Evolutionary conservation across 2,888 invertebrate genomes (phyloP).

Genomic region (Philereme vetulata): DNA sequence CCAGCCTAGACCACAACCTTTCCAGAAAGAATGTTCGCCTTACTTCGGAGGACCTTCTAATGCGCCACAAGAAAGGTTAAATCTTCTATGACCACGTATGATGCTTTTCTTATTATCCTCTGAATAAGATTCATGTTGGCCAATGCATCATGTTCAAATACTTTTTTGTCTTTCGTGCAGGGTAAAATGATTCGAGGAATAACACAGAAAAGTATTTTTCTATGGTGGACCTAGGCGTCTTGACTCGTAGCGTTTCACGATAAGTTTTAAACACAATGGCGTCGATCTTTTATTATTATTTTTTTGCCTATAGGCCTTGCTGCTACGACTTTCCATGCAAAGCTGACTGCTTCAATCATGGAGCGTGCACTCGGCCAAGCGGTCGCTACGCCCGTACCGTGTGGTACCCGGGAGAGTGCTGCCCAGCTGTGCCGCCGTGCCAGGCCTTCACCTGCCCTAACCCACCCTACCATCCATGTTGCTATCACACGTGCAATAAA

Average conservation of each 20-base stretch:
- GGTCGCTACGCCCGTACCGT: slow-evolving; percentile 73
- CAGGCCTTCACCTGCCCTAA: slow-evolving; percentile 76
- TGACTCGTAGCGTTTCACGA: no score
- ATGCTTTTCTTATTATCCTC: no score
- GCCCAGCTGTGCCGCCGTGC: slow-evolving; percentile 68
- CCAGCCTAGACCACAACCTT: slow-evolving; percentile 73
- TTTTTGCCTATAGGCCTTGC: slow-evolving; percentile 60
- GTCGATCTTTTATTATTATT: not conserved
- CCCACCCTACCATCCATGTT: slow-evolving; percentile 76
- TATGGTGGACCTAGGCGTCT: no score
- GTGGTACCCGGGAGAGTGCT: slow-evolving; percentile 76
- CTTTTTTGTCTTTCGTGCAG: no score
- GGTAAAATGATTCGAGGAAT: no score
- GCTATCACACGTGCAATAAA: slow-evolving; percentile 72
- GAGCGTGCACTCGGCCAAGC: slow-evolving; percentile 71
- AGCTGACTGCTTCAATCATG: slow-evolving; percentile 77
- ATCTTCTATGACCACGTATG: no score
- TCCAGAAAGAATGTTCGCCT: slow-evolving; percentile 56
- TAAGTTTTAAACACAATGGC: no score
- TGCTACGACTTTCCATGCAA: slow-evolving; percentile 78
- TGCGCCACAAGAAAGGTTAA: slow-evolving; percentile 61
- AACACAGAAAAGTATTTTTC: no score
- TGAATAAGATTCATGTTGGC: no score
- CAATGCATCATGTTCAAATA: no score
- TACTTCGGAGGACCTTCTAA: slow-evolving; percentile 63